Base-by-base conservation (phyloP, 2,113 vertebrate species). In the Tor tambroides region DNA sequence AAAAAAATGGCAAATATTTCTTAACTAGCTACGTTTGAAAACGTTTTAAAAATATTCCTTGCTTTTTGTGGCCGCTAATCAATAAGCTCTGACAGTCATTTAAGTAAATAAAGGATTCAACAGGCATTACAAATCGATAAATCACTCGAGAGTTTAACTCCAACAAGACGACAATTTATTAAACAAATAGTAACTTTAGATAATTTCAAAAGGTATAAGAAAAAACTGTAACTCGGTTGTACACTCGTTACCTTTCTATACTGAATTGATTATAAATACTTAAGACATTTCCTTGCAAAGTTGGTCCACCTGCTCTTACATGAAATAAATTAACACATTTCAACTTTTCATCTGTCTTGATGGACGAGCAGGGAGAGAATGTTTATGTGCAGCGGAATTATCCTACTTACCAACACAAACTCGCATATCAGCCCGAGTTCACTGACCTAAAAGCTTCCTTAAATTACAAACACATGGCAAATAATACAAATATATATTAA, bases 161-260 rank as follows among this genome's bases (percentile, higher is more conserved):
- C 95, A 96, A 97, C 92, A 94, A 94, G 96, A 96, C 92, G 95
- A 94, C 94, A 95, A 97, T 99, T 96, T 99, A 97, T 98, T 97
- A 96, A 96, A 97, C 95, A 97, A 96, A 96, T 95, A 97, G 96
- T 94, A 96, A 94, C 95, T 96, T 97, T 94, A 94, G 94, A 95
- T 96, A 96, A 91, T 95, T 96, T 95, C 94, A 95, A 93, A 71
- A 32, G 1, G 49, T 41, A 80, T 69, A 26, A 30, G 32, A 65
- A 85, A 77, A 67, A 15, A 86, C 6, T 23, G 76, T 10, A 71
- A 69, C 28, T 67, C 51, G 6, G 91, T 93, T 84, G 87, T 86
- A 81, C 85, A 87, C 61, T 87, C 71, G 82, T 86, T 85, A 77
- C 54, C 76, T 71, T 85, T 85, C 61, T 65, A 76, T 85, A 77